These are phyloP conservation scores for Cryptoblepharus egeriae DNA, from an alignment of 2,797 vertebrate genomes.

Conservation along the genomic window DNA sequence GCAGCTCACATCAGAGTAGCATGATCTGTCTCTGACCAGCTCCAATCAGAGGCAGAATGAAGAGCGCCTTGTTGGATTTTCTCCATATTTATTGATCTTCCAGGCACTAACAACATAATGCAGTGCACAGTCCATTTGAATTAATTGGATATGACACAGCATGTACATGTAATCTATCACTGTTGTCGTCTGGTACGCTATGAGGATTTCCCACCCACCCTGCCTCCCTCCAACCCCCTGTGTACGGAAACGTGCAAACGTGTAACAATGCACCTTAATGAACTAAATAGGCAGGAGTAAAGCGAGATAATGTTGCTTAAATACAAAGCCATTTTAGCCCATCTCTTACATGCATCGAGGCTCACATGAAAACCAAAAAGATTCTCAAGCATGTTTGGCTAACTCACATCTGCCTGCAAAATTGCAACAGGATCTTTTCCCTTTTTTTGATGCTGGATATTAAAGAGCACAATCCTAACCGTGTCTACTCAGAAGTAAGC, in stretches of 20 bases:
- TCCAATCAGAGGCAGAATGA: conserved; percentile 74
- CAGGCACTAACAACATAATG: conserved; percentile 90
- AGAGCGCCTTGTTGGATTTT: conserved; percentile 82
- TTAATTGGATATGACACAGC: conserved; percentile 98
- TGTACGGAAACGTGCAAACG: conserved; percentile 82
- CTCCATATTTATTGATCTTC: conserved; percentile 97
- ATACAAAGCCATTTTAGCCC: conserved; percentile 31
- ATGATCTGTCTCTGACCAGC: conserved; percentile 82
- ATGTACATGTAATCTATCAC: conserved; percentile 95
- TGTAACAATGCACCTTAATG: conserved; percentile 86
- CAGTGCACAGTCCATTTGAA: conserved; percentile 92
- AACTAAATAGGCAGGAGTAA: conserved; percentile 75
- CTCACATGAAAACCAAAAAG: neutral
- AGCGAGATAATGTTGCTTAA: conserved; percentile 53
- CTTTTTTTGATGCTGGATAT: neutral
- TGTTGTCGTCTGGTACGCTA: conserved; percentile 84
- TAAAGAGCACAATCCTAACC: too few species aligned
- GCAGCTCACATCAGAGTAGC: conserved; percentile 86
- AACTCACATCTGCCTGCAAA: neutral
- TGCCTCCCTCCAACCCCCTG: neutral
- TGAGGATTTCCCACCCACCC: conserved; percentile 84
- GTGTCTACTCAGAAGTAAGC: too few species aligned
- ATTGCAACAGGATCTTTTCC: too few species aligned
- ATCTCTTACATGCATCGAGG: neutral
- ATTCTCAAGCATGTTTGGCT: too few species aligned